Conservation (phyloP, 2,113 vertebrate genomes). For the Pipra filicauda region DNA sequence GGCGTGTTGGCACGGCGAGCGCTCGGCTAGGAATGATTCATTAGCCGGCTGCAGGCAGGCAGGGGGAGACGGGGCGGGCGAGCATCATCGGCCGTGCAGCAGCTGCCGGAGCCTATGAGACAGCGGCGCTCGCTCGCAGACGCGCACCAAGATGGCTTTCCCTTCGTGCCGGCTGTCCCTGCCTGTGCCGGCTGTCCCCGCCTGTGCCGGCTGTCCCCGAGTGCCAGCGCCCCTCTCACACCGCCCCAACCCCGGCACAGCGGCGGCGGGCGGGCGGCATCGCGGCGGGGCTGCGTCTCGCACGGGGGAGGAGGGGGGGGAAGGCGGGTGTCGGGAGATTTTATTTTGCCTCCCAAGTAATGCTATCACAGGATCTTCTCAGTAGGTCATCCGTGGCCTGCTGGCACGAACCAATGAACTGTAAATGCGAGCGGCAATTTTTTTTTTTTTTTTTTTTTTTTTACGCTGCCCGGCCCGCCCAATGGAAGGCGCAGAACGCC, state of each 20-base stretch:
- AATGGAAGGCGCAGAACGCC: conserved; percentile 69
- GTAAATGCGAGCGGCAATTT: conserved; percentile 46
- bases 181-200: too few relatives aligned
- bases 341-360: conserved; percentile 21
- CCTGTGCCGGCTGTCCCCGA: background rate
- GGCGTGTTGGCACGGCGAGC: conserved; percentile 31
- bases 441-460: background rate
- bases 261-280: background rate
- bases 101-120: conserved; percentile 62
- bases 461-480: conserved; percentile 33
- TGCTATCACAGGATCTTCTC: background rate
- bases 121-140: conserved; percentile 43
- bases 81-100: conserved; percentile 79
- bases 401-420: conserved; percentile 70
- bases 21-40: conserved; percentile 79
- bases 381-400: conserved; percentile 5
- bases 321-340: background rate
- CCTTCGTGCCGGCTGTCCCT: too few relatives aligned
- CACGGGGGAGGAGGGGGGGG: background rate
- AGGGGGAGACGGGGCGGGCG: conserved; percentile 56
- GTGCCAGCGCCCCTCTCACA: background rate
- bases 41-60: conserved; percentile 74
- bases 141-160: conserved; percentile 75
- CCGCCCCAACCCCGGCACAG: background rate
- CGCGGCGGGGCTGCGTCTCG: background rate